Percentiles rank a stretch among this genome's conserved stretches.
Evolutionary conservation across 1,140 invertebrate genomes (phyloP).

Genomic region (Oryctes rhinoceros): DNA sequence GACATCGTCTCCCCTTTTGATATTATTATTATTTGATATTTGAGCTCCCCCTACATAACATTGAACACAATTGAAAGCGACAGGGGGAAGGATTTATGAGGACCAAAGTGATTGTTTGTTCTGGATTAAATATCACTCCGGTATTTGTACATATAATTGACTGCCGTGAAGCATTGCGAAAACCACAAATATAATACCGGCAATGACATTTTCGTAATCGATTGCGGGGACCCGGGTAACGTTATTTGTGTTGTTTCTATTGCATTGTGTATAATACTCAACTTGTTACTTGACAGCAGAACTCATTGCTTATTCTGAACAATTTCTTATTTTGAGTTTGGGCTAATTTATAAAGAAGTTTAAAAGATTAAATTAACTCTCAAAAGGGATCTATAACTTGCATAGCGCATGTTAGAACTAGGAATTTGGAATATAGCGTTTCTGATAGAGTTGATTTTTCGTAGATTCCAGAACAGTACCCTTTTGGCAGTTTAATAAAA

Average conservation of each 20-base stretch:
- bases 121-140: slow-evolving; percentile 32
- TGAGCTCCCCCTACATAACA: slow-evolving; percentile 23
- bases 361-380: no score
- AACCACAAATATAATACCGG: slow-evolving; percentile 5
- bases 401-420: no score
- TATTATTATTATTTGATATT: slow-evolving; percentile 39
- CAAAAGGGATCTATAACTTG: no score
- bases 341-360: no score
- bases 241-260: background rate
- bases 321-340: no score
- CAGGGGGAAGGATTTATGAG: slow-evolving; percentile 30
- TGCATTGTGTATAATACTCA: background rate
- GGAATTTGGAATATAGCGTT: no score
- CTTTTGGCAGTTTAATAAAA: no score
- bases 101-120: slow-evolving; percentile 34
- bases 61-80: slow-evolving; percentile 37
- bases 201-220: slow-evolving; percentile 15
- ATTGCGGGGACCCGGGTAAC: background rate
- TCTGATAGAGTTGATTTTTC: no score
- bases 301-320: no score
- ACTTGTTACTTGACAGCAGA: no score
- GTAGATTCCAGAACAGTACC: no score
- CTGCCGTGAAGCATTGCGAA: background rate
- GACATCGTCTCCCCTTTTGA: slow-evolving; percentile 29
- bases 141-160: slow-evolving; percentile 32